phyloP scores from a whole-genome alignment of 1,140 invertebrate genomes.

The Brachionus calyciflorus region DNA sequence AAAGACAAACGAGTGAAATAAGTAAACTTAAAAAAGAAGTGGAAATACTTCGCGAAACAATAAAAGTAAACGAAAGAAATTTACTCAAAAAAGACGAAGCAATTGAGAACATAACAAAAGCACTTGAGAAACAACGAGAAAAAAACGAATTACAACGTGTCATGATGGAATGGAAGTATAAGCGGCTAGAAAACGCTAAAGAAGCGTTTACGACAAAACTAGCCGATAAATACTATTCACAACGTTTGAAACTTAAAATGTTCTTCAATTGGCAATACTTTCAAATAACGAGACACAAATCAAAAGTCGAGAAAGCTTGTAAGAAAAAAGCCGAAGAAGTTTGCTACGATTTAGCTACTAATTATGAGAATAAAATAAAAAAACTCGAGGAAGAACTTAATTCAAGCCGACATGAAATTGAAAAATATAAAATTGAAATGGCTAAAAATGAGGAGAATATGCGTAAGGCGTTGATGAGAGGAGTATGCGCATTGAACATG shows the following conservation, averaged over 20 bases:
- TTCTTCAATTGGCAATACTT: conserved; percentile 37
- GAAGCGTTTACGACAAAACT: conserved; percentile 34
- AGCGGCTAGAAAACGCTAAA: conserved; percentile 6
- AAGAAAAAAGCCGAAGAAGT: conserved; percentile 59
- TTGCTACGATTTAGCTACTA: conserved; percentile 55
- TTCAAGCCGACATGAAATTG: conserved; percentile 52
- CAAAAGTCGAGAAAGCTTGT: conserved; percentile 55
- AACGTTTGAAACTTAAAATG: neutral
- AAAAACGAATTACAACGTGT: conserved; percentile 33
- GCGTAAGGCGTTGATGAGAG: conserved; percentile 61
- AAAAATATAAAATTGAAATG: conserved; percentile 50
- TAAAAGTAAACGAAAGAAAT: conserved; percentile 42
- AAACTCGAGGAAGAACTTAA: conserved; percentile 51
- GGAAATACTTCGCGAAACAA: conserved; percentile 4
- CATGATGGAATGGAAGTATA: conserved; percentile 40
- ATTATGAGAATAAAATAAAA: conserved; percentile 56
- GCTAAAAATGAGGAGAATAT: conserved; percentile 53
- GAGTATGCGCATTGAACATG: conserved; percentile 60
- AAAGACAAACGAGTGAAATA: conserved; percentile 3
- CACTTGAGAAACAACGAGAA: conserved; percentile 38
- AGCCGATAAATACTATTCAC: conserved; percentile 37
- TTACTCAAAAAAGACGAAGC: conserved; percentile 20
- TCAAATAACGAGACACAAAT: neutral
- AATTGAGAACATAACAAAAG: conserved; percentile 13
- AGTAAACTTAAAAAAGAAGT: conserved; percentile 25